These are phyloP conservation scores for Bemisia tabaci DNA, from an alignment of 1,140 invertebrate genomes.

Conservation along the genomic window DNA sequence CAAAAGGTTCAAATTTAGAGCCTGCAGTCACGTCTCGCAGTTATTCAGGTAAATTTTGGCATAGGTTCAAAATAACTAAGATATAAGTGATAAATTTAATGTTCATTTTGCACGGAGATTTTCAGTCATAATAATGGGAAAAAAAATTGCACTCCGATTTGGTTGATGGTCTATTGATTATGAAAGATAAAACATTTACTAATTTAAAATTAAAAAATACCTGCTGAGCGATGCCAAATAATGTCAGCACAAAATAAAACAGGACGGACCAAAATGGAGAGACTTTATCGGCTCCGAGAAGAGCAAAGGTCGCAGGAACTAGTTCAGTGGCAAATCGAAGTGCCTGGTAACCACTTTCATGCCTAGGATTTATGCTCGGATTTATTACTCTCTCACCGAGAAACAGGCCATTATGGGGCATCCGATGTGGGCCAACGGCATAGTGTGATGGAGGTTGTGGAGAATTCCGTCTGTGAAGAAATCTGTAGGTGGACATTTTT, in stretches of 20 bases:
- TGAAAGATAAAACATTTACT: too few relatives aligned
- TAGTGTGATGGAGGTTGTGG: conserved; percentile 34
- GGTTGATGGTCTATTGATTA: too few relatives aligned
- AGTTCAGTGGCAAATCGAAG: conserved; percentile 69
- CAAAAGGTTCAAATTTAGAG: too few relatives aligned
- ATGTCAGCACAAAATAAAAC: conserved; percentile 69
- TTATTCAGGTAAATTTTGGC: too few relatives aligned
- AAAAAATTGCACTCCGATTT: too few relatives aligned
- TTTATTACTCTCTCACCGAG: conserved; percentile 50
- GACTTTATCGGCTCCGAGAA: conserved; percentile 45
- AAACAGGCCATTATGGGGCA: conserved; percentile 52
- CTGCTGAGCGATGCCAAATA: conserved; percentile 76
- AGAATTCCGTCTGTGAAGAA: conserved; percentile 41
- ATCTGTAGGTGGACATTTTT: conserved; percentile 52
- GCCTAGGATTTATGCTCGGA: conserved; percentile 36
- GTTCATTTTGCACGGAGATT: too few relatives aligned
- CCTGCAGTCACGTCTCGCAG: too few relatives aligned
- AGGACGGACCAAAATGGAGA: conserved; percentile 76
- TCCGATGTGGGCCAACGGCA: conserved; percentile 41
- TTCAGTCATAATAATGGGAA: too few relatives aligned
- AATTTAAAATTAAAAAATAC: conserved; percentile 29
- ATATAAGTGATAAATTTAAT: too few relatives aligned
- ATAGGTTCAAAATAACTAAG: too few relatives aligned
- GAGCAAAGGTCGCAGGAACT: conserved; percentile 64
- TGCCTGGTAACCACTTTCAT: conserved; percentile 58